Percentiles rank a stretch among this genome's conserved stretches.
phyloP scores from a whole-genome alignment of 2,888 invertebrate genomes.

The Xanthorhoe designata region DNA sequence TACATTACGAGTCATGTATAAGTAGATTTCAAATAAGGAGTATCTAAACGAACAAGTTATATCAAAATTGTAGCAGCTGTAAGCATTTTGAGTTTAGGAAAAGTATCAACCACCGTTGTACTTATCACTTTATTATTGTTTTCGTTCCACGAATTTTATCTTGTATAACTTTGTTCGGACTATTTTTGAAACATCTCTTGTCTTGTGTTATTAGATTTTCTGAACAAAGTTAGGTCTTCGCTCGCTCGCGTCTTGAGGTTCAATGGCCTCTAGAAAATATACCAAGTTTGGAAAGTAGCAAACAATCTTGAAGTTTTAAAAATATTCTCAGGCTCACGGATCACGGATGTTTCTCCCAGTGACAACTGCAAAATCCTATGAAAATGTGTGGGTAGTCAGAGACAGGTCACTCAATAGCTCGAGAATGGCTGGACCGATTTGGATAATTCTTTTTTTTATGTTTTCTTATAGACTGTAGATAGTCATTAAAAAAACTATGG shows the following conservation, averaged over 20 bases:
- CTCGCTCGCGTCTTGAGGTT: slow-evolving; percentile 1
- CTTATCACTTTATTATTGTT: slow-evolving; percentile 15
- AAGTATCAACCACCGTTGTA: not conserved
- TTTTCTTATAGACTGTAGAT: no score
- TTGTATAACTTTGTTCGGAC: slow-evolving; percentile 12
- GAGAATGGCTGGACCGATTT: no score
- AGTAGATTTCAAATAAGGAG: no score
- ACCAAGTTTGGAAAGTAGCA: slow-evolving; percentile 1
- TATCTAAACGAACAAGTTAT: no score
- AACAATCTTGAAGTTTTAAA: not conserved
- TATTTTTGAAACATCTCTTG: slow-evolving; percentile 21
- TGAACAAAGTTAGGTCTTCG: slow-evolving; percentile 21
- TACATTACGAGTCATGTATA: no score
- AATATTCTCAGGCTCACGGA: not conserved
- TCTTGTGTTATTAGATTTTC: slow-evolving; percentile 30
- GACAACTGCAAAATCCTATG: no score
- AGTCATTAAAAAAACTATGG: no score
- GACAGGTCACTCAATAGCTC: no score
- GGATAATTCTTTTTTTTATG: no score
- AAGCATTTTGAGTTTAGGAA: not conserved
- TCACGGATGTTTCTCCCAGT: no score
- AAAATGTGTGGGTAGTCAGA: no score
- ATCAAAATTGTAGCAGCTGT: not conserved
- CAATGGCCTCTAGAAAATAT: slow-evolving; percentile 10
- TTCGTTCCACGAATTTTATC: slow-evolving; percentile 14